Evolutionary conservation across 2,888 invertebrate genomes (phyloP).

Genomic region (Monochamus alternatus): DNA sequence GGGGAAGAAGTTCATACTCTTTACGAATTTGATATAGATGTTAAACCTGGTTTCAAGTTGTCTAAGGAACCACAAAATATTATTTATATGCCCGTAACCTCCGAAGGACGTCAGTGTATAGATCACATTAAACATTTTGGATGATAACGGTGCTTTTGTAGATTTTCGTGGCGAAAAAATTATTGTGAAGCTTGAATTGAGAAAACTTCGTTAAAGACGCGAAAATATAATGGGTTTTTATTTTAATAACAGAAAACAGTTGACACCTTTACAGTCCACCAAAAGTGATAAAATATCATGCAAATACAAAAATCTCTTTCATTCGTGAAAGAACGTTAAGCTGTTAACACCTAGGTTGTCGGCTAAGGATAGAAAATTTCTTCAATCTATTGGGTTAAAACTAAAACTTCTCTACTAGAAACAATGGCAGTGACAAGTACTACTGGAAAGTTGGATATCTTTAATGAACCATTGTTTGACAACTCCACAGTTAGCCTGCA

Average conservation of each 20-base stretch:
- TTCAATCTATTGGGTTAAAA: not conserved
- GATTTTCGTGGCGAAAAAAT: slow-evolving; percentile 38
- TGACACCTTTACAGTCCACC: not conserved
- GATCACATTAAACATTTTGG: slow-evolving; percentile 33
- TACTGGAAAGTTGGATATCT: too few species aligned
- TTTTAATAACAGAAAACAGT: too few species aligned
- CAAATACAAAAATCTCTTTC: not conserved
- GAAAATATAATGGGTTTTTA: too few species aligned
- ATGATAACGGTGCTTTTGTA: slow-evolving; percentile 27
- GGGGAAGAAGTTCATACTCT: slow-evolving; percentile 23
- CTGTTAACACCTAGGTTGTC: not conserved
- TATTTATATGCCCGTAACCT: slow-evolving; percentile 31
- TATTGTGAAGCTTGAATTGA: slow-evolving; percentile 33
- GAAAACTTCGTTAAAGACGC: slow-evolving; percentile 21
- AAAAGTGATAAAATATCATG: not conserved
- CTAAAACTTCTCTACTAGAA: not conserved
- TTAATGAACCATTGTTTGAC: not conserved
- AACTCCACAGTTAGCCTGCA: not conserved
- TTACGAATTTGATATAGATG: slow-evolving; percentile 40
- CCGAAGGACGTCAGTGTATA: slow-evolving; percentile 29
- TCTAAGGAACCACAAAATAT: slow-evolving; percentile 34
- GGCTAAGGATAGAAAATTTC: not conserved
- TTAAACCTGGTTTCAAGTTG: slow-evolving; percentile 35
- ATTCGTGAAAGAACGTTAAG: not conserved
- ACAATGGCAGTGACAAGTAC: not conserved